Percentiles rank a stretch among this genome's conserved stretches.
Conservation (phyloP, 2,888 invertebrate genomes). For the Pandemis heparana region DNA sequence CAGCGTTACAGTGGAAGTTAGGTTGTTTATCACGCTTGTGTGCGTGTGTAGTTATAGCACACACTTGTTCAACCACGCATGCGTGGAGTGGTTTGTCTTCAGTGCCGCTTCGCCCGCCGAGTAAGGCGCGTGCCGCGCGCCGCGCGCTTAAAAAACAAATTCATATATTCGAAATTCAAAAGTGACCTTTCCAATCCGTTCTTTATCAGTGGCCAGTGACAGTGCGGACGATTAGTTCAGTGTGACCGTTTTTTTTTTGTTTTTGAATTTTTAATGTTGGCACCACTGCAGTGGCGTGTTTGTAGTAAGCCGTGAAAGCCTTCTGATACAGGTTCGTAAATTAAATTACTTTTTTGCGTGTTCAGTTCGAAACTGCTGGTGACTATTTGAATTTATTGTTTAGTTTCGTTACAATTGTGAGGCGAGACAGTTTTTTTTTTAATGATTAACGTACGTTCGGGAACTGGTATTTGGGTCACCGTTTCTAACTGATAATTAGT, state of each 20-base stretch:
- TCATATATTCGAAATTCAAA: slow-evolving; percentile 69
- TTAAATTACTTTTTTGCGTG: slow-evolving; percentile 48
- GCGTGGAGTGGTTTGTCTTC: slow-evolving; percentile 62
- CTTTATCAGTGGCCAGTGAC: slow-evolving; percentile 43
- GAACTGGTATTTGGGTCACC: slow-evolving; percentile 27
- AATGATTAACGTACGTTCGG: slow-evolving; percentile 8
- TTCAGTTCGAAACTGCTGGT: slow-evolving; percentile 13
- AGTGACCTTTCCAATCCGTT: slow-evolving; percentile 51
- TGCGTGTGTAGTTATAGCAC: slow-evolving; percentile 52
- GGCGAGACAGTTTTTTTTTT: background rate
- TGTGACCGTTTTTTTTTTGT: slow-evolving; percentile 55
- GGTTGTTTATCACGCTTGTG: slow-evolving; percentile 77
- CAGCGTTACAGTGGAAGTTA: slow-evolving; percentile 48
- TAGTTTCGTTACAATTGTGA: background rate
- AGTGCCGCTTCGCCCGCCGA: slow-evolving; percentile 64
- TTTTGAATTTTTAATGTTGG: slow-evolving; percentile 64
- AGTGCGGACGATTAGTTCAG: slow-evolving; percentile 33
- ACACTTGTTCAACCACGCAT: slow-evolving; percentile 64
- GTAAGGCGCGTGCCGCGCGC: slow-evolving; percentile 63
- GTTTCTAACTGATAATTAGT: background rate
- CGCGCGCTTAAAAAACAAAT: slow-evolving; percentile 54
- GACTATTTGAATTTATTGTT: slow-evolving; percentile 22
- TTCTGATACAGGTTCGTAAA: slow-evolving; percentile 44
- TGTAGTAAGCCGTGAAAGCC: slow-evolving; percentile 4
- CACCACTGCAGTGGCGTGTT: slow-evolving; percentile 50